Evolutionary conservation across 2,888 invertebrate species (phyloP).

Genomic region (Netelia melanura): DNA sequence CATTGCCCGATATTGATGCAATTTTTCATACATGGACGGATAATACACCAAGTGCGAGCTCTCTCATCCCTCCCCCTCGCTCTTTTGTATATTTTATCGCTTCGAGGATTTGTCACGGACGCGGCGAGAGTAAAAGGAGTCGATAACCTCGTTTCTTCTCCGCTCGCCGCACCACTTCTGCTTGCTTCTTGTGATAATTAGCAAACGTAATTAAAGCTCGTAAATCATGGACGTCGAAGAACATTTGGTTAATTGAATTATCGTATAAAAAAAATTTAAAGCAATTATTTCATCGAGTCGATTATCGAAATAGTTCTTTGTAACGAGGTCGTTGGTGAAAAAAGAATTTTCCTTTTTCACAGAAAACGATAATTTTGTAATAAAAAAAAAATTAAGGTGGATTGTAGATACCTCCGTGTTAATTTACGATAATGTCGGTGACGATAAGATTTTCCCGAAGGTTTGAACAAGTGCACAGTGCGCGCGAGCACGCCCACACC

Average conservation of each 20-base stretch:
- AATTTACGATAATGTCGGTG: no score
- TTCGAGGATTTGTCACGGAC: slow-evolving; percentile 11
- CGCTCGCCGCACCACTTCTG: background rate
- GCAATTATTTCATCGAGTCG: no score
- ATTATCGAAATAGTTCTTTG: no score
- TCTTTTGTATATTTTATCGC: slow-evolving; percentile 4
- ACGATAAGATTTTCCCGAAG: no score
- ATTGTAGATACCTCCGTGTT: no score
- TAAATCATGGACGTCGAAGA: background rate
- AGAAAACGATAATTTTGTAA: background rate
- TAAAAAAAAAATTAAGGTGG: background rate
- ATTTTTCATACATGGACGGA: slow-evolving; percentile 37
- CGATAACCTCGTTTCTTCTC: slow-evolving; percentile 6
- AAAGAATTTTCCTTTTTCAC: background rate
- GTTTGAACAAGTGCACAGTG: no score
- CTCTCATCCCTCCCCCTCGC: background rate
- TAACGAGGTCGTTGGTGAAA: background rate
- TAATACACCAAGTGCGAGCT: slow-evolving; percentile 13
- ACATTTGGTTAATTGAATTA: background rate
- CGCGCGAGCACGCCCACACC: no score
- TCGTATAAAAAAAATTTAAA: background rate
- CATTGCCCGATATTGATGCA: slow-evolving; percentile 23
- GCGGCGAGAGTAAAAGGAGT: slow-evolving; percentile 19
- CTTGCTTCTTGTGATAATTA: slow-evolving; percentile 1
- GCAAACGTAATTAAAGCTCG: slow-evolving; percentile 34